Conservation (phyloP, 2,797 vertebrate genomes). For the Lateolabrax maculatus region DNA sequence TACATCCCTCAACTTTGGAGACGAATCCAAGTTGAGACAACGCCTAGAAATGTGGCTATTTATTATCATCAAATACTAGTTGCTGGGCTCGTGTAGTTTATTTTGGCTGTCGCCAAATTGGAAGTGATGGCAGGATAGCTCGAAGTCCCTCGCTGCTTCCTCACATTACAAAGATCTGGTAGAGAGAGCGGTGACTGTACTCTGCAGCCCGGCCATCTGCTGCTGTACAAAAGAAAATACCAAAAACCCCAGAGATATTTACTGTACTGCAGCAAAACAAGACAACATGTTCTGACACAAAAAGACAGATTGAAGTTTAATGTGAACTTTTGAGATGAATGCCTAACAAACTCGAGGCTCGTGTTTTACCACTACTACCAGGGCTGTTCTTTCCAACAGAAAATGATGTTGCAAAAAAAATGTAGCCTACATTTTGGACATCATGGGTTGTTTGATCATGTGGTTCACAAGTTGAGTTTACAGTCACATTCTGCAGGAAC, state of each 20-base stretch:
- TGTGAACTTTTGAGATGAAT: constrained; percentile 93
- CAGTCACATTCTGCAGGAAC: neutral
- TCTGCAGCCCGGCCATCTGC: constrained; percentile 97
- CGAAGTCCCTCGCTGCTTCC: constrained; percentile 90
- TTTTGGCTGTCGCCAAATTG: constrained; percentile 70
- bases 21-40: constrained; percentile 5
- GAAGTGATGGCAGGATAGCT: constrained; percentile 85
- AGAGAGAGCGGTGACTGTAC: constrained; percentile 93
- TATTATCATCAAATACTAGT: constrained; percentile 27
- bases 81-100: constrained; percentile 36
- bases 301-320: constrained; percentile 92
- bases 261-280: constrained; percentile 89
- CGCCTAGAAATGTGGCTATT: constrained; percentile 30
- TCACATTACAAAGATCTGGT: constrained; percentile 91
- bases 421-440: neutral
- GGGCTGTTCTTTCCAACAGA: neutral
- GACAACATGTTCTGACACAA: constrained; percentile 95
- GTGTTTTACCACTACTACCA: constrained; percentile 24
- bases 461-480: neutral
- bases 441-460: neutral
- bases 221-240: constrained; percentile 86
- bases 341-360: constrained; percentile 89
- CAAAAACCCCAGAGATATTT: constrained; percentile 95
- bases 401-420: neutral
- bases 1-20: constrained; percentile 35